Evolutionary conservation across 2,113 vertebrate genomes (phyloP).

Genomic region (Circaetus cinerascens): DNA sequence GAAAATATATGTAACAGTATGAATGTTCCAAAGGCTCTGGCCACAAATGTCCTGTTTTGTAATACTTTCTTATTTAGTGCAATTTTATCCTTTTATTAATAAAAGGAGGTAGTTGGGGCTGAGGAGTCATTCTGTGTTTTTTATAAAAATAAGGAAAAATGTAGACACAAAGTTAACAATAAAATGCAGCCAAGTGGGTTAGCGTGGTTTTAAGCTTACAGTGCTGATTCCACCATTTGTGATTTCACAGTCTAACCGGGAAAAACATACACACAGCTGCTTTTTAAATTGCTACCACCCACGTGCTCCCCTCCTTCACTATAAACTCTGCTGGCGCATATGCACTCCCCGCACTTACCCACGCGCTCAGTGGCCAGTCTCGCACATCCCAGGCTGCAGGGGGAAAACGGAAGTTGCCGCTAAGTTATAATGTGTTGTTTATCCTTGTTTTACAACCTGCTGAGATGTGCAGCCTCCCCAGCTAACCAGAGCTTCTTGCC

Average conservation of each 20-base stretch:
- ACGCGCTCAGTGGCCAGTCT: neutral
- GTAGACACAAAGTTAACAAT: conserved; percentile 1
- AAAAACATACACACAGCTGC: conserved; percentile 22
- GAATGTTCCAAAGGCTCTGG: conserved; percentile 59
- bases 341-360: neutral
- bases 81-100: conserved; percentile 14
- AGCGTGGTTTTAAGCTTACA: conserved; percentile 2
- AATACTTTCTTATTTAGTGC: conserved; percentile 58
- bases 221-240: conserved; percentile 18
- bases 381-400: neutral
- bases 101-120: neutral
- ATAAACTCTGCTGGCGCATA: neutral
- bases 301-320: conserved; percentile 2
- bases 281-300: conserved; percentile 24
- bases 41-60: conserved; percentile 67
- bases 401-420: neutral
- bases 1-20: conserved; percentile 72
- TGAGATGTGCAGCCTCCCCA: neutral
- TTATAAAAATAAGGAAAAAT: neutral
- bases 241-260: conserved; percentile 33
- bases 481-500: neutral
- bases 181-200: conserved; percentile 20
- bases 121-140: neutral
- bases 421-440: conserved; percentile 24
- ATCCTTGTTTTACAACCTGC: conserved; percentile 7